These are phyloP conservation scores for Sebastes steindachneri DNA, from an alignment of 2,797 vertebrate species.

Conservation along the genomic window DNA sequence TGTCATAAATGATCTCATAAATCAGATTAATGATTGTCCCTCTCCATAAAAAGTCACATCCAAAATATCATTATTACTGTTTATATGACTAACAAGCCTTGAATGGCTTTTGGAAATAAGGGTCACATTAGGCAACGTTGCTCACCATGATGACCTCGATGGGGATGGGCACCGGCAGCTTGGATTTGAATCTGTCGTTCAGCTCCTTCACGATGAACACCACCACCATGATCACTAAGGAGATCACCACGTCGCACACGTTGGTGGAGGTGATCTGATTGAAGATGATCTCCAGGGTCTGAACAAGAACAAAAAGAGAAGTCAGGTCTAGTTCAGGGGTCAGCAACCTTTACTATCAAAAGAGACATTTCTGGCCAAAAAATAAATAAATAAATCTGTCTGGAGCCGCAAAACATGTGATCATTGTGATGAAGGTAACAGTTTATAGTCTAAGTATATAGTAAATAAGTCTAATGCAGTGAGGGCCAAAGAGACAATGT, in stretches of 20 bases:
- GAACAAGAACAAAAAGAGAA: not conserved
- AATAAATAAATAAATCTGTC: too few species aligned
- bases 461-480: too few species aligned
- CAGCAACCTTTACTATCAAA: too few species aligned
- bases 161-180: slow-evolving; percentile 92
- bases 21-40: not conserved
- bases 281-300: slow-evolving; percentile 90
- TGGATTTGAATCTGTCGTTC: slow-evolving; percentile 90
- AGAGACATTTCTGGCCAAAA: too few species aligned
- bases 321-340: too few species aligned
- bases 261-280: slow-evolving; percentile 88
- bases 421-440: too few species aligned
- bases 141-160: slow-evolving; percentile 95
- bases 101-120: not conserved
- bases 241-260: slow-evolving; percentile 89
- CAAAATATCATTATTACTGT: not conserved
- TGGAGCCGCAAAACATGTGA: too few species aligned
- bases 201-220: slow-evolving; percentile 93
- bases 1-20: not conserved
- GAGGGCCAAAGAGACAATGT: too few species aligned
- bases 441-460: too few species aligned
- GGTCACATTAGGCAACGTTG: not conserved
- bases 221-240: slow-evolving; percentile 87
- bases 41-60: too few species aligned
- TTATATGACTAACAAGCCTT: not conserved